Evolutionary conservation across 2,797 vertebrate species (phyloP), one percentile per base, ranked within the genome.

Genomic region (Phoebastria nigripes): DNA sequence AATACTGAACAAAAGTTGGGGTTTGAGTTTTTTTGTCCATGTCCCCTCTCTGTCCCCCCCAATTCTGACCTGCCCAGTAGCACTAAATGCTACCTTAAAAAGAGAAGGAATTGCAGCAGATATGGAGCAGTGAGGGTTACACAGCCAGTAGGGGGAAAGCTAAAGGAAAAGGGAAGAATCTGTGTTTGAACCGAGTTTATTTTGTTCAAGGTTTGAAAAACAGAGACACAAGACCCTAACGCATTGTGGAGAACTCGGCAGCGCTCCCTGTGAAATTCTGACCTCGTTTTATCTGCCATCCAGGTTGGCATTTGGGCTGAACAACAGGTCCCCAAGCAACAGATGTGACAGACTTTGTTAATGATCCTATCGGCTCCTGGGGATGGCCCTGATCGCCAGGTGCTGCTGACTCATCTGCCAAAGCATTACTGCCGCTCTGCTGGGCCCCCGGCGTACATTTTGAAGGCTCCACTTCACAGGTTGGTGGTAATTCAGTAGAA

Each of bases 61-160:
- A 10, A 28, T 74, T 76, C 62, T 44, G 49, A 28, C 29, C 52
- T 59, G 33, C n/a, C 9, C 33, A n/a, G 15, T 5, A 61, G 31
- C 76, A 70, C 41, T 31, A 37, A 65, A 39, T 2, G 4, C n/a
- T 69, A 9, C 42, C 25, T 37, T 49, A 63, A 58, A 46, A 21
- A 85, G 55, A 41, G 26, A 82, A 39, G 35, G 42, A 91, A 77
- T 5, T 65, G 41, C 56, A 92, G 82, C 9, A 58, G 33, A 8
- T 22, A 26, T 2, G 16, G 49, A 89, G 41, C 56, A 61, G 31
- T 3, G 3, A 11, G 61, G 29, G 11, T 42, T 66, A 13, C 41
- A 33, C 28, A 14, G 13, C 0, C 0, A 52, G 6, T 0, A 44
- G 18, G 2, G 12, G 12, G 14, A 65, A 63, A 66, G 39, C 54